phyloP scores from a whole-genome alignment of 2,888 invertebrate species.

The Eulithis prunata region DNA sequence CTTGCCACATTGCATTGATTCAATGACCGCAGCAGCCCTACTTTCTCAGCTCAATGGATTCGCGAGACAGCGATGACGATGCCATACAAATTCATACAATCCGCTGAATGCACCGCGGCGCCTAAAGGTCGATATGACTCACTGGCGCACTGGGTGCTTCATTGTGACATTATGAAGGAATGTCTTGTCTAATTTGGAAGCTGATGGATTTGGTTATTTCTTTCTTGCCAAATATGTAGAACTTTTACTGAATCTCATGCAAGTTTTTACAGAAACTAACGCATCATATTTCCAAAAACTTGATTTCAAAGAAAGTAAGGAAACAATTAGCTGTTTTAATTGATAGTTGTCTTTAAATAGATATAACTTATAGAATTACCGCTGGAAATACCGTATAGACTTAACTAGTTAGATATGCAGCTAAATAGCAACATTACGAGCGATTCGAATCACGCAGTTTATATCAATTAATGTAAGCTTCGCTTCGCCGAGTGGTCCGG shows the following conservation, averaged over 20 bases:
- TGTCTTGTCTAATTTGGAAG: conserved; percentile 4
- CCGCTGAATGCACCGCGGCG: conserved; percentile 56
- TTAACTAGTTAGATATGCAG: conserved; percentile 15
- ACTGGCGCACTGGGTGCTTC: conserved; percentile 26
- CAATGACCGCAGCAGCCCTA: conserved; percentile 51
- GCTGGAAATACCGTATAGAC: conserved; percentile 7
- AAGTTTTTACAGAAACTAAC: too few relatives aligned
- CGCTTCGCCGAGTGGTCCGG: conserved; percentile 34
- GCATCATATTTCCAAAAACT: not conserved
- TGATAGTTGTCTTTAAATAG: conserved; percentile 10
- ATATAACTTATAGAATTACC: conserved; percentile 2
- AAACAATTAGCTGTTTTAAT: not conserved
- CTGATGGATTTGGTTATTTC: not conserved
- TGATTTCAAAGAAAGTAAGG: conserved; percentile 4
- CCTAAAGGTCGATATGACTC: conserved; percentile 55
- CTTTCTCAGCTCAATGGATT: conserved; percentile 52
- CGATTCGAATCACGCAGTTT: conserved; percentile 41
- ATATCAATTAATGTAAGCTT: conserved; percentile 40
- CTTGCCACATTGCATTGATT: not conserved
- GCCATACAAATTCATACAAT: conserved; percentile 42
- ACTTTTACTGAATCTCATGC: too few relatives aligned
- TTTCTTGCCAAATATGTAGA: too few relatives aligned
- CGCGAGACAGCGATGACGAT: conserved; percentile 51
- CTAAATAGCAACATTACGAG: conserved; percentile 31
- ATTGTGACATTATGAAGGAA: conserved; percentile 19